phyloP scores from a whole-genome alignment of 2,888 invertebrate species.

The Cetonia aurata region DNA sequence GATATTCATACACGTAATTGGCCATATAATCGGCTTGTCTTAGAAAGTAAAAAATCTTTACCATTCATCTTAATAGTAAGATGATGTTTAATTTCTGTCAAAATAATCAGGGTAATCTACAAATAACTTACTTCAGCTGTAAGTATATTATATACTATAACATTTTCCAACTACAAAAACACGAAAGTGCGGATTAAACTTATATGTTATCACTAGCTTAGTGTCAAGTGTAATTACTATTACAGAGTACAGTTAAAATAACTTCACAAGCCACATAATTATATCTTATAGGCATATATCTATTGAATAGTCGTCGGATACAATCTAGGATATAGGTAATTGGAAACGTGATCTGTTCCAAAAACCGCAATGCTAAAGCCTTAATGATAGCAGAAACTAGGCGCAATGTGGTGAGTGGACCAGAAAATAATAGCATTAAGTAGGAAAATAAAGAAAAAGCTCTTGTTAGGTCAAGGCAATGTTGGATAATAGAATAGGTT shows the following conservation, averaged over 20 bases:
- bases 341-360: no score
- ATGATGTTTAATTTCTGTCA: no score
- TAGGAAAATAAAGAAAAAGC: no score
- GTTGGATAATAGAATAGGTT: no score
- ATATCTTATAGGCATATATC: not conserved
- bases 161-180: not conserved
- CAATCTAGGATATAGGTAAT: no score
- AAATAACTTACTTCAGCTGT: conserved; percentile 10
- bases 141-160: not conserved
- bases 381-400: no score
- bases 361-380: no score
- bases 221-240: conserved; percentile 9
- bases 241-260: conserved; percentile 5
- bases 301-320: no score
- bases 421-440: no score
- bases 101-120: conserved; percentile 10
- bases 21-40: not conserved
- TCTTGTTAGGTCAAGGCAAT: no score
- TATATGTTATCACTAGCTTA: not conserved
- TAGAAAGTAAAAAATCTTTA: conserved; percentile 9
- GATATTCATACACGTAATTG: no score
- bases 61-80: conserved; percentile 3
- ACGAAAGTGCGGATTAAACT: not conserved
- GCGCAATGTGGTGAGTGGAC: no score
- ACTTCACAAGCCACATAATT: conserved; percentile 9